These are phyloP conservation scores for Platycnemis pennipes DNA, from an alignment of 2,888 invertebrate species.

Conservation along the genomic window DNA sequence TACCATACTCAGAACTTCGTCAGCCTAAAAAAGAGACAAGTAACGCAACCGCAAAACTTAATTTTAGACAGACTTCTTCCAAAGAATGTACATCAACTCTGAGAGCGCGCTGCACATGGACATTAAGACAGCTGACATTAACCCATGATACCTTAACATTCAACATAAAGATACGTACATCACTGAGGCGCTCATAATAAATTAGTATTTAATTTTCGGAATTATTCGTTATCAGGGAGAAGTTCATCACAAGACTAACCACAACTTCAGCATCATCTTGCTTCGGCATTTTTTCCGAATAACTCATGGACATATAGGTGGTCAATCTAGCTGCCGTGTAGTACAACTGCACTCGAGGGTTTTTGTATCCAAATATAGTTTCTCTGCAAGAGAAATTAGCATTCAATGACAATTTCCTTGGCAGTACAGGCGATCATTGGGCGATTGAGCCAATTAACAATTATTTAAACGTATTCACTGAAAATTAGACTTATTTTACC, in stretches of 20 bases:
- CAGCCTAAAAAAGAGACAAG: slow-evolving; percentile 82
- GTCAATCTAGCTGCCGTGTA: slow-evolving; percentile 91
- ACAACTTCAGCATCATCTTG: slow-evolving; percentile 79
- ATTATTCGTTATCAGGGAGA: slow-evolving; percentile 42
- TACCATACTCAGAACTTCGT: slow-evolving; percentile 87
- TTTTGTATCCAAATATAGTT: slow-evolving; percentile 95
- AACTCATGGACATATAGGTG: slow-evolving; percentile 89
- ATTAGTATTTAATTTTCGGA: neutral
- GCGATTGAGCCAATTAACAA: no score
- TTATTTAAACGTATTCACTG: neutral
- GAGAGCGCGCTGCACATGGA: no score
- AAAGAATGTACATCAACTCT: neutral
- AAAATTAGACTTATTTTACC: slow-evolving; percentile 77
- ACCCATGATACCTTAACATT: neutral
- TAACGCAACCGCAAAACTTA: slow-evolving; percentile 82
- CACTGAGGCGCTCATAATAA: neutral
- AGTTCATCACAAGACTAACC: slow-evolving; percentile 74
- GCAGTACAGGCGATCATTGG: neutral
- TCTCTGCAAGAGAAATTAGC: slow-evolving; percentile 82
- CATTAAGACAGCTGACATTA: no score
- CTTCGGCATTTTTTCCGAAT: slow-evolving; percentile 84
- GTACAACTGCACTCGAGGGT: slow-evolving; percentile 88
- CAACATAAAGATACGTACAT: neutral
- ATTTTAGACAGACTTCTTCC: slow-evolving; percentile 76
- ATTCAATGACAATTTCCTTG: slow-evolving; percentile 3